Base-by-base conservation (phyloP, 2,797 vertebrate genomes). In the Erpetoichthys calabaricus region DNA sequence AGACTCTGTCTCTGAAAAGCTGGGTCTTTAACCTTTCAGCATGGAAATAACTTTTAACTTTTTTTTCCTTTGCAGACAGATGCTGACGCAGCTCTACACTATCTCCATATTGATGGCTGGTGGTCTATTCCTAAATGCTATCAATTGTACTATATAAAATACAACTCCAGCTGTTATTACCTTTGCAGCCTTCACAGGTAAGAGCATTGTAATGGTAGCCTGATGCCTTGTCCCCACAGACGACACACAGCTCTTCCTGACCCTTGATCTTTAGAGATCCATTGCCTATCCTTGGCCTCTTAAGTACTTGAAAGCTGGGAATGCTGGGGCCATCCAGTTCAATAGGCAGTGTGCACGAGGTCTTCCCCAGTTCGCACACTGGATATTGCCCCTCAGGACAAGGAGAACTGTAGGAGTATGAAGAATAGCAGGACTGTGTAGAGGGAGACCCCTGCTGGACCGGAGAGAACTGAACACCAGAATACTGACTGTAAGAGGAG, bases 161-260 rank as follows among this genome's bases (percentile, higher is more conserved):
- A 25, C 25, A 25, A 25, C 25, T 25, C 25, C 25, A 25, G 2
- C 42, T 9, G 59, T 8, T 5, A 65, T 67, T 70, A 97, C 92
- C 92, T 91, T 98, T 97, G 67, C 93, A 97, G 47, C 92, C 93
- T 75, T 97, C 93, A 8, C 92, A 97, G 63, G 92, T 97, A 5
- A 98, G 90, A 0, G 91, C 91, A 0, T 95, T 97, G 73, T 97
- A 96, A 79, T 96, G 92, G 62, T 97, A 98, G 4, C 92, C 92
- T 0, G 92, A 97, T 1, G 92, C 92, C 61, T 94, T 94, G 70
- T 97, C 92, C 2, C 92, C 90, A 45, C 92, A 96, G 62, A 97
- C 92, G 57, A 94, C 86, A n/a, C 92, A 97, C 65, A 95, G 85
- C 70, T 94, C 92, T 42, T 92, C 90, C 73, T 91, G 89, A 42